These are phyloP conservation scores for Aphelenchoides avenae DNA, from an alignment of 1,140 invertebrate genomes.

Conservation along the genomic window DNA sequence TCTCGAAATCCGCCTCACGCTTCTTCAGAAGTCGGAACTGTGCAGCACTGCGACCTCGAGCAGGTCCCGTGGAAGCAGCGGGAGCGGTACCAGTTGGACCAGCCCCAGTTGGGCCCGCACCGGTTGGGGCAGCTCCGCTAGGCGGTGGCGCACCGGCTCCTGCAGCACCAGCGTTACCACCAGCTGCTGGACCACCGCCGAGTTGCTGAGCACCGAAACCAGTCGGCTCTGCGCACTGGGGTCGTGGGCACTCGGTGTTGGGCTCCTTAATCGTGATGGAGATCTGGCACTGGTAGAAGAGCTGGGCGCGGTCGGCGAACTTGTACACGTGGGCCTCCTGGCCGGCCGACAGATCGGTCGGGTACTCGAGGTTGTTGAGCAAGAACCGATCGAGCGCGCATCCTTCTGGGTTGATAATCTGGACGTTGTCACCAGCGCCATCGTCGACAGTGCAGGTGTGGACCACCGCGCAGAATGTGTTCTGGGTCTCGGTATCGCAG, in stretches of 20 bases:
- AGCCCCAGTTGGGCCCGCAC: conserved; percentile 25
- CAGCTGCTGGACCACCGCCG: conserved; percentile 24
- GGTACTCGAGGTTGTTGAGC: conserved; percentile 58
- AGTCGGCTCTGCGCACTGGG: conserved; percentile 55
- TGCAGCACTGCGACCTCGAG: conserved; percentile 12
- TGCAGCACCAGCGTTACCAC: conserved; percentile 6
- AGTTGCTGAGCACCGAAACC: conserved; percentile 54
- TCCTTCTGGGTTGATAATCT: conserved; percentile 57
- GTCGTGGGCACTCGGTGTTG: conserved; percentile 53
- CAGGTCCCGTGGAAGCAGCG: conserved; percentile 17
- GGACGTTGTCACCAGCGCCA: conserved; percentile 58
- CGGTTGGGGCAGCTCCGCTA: conserved; percentile 26
- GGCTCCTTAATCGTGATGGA: conserved; percentile 59
- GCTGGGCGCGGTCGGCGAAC: conserved; percentile 56
- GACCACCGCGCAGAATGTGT: conserved; percentile 59
- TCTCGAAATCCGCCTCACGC: conserved; percentile 39
- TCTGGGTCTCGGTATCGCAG: conserved; percentile 57
- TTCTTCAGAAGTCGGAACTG: conserved; percentile 53
- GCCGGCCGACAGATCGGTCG: conserved; percentile 55
- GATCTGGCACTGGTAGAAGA: conserved; percentile 60
- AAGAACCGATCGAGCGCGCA: conserved; percentile 58
- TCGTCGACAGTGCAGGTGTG: conserved; percentile 58
- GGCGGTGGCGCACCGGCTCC: conserved; percentile 15
- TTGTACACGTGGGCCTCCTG: conserved; percentile 60
- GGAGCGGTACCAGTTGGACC: conserved; percentile 4